Percentiles rank a stretch among this genome's conserved stretches.
These are phyloP conservation scores for Leucophenga montana DNA, from an alignment of 2,888 invertebrate species.

Conservation along the genomic window DNA sequence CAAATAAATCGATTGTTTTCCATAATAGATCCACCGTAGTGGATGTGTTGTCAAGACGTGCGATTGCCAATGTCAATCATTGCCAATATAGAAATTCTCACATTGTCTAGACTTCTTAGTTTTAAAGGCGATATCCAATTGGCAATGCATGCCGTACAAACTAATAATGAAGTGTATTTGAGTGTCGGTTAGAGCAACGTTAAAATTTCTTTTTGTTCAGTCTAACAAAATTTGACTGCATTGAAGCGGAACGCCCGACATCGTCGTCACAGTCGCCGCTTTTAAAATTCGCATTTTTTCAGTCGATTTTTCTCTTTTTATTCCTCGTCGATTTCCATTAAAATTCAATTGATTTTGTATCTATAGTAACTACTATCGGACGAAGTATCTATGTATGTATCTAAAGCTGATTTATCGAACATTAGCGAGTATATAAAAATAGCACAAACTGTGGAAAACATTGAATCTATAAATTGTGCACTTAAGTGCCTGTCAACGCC, in stretches of 20 bases:
- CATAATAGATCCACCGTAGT: too few species aligned
- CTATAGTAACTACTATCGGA: neutral
- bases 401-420: conserved; percentile 59
- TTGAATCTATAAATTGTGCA: conserved; percentile 53
- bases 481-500: conserved; percentile 68
- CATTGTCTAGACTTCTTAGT: too few species aligned
- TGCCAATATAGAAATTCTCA: too few species aligned
- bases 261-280: conserved; percentile 40
- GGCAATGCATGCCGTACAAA: too few species aligned
- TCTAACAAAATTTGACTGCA: conserved; percentile 65
- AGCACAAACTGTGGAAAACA: neutral
- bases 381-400: neutral
- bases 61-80: too few species aligned
- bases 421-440: conserved; percentile 47
- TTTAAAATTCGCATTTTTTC: conserved; percentile 55
- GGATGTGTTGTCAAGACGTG: too few species aligned
- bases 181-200: too few species aligned
- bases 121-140: too few species aligned
- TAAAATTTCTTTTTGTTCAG: conserved; percentile 29
- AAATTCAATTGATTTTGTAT: conserved; percentile 63
- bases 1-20: too few species aligned
- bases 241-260: conserved; percentile 62
- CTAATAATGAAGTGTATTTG: neutral
- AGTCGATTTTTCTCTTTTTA: conserved; percentile 63
- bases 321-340: conserved; percentile 68